Percentiles rank a stretch among this genome's conserved stretches.
Conservation (phyloP, 2,888 invertebrate genomes). For the Toxonevra muliebris region DNA sequence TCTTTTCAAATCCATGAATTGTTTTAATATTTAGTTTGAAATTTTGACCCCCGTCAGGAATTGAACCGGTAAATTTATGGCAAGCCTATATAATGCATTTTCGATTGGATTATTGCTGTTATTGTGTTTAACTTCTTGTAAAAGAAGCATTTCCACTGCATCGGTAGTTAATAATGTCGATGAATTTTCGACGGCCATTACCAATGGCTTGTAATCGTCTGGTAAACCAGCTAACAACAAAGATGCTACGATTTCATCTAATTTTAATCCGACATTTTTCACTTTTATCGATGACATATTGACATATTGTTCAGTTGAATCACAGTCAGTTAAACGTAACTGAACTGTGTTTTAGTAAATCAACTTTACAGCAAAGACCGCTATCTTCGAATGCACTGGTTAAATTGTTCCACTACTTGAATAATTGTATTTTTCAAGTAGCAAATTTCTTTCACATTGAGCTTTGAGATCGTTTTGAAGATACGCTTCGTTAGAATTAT, state of each 20-base stretch:
- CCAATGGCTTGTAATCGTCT: slow-evolving; percentile 25
- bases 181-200: slow-evolving; percentile 32
- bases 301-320: slow-evolving; percentile 34
- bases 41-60: too few relatives aligned
- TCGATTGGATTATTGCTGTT: neutral
- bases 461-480: too few relatives aligned
- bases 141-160: slow-evolving; percentile 7
- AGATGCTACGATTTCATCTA: slow-evolving; percentile 36
- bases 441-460: too few relatives aligned
- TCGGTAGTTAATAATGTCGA: neutral
- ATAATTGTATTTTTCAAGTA: too few relatives aligned
- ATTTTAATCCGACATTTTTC: slow-evolving; percentile 30
- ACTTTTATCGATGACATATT: slow-evolving; percentile 33
- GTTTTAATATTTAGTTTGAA: too few relatives aligned
- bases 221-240: slow-evolving; percentile 36
- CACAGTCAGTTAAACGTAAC: slow-evolving; percentile 33
- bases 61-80: too few relatives aligned
- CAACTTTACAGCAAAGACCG: slow-evolving; percentile 12
- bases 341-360: slow-evolving; percentile 22
- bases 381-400: too few relatives aligned
- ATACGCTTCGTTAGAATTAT: too few relatives aligned
- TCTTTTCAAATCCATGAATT: too few relatives aligned
- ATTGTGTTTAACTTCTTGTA: slow-evolving; percentile 5
- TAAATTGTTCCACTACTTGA: too few relatives aligned
- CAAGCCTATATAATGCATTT: neutral